Percentiles rank a stretch among this genome's conserved stretches.
These are phyloP conservation scores for Drosophila prostipennis DNA, from an alignment of 2,888 invertebrate genomes.

Conservation along the genomic window DNA sequence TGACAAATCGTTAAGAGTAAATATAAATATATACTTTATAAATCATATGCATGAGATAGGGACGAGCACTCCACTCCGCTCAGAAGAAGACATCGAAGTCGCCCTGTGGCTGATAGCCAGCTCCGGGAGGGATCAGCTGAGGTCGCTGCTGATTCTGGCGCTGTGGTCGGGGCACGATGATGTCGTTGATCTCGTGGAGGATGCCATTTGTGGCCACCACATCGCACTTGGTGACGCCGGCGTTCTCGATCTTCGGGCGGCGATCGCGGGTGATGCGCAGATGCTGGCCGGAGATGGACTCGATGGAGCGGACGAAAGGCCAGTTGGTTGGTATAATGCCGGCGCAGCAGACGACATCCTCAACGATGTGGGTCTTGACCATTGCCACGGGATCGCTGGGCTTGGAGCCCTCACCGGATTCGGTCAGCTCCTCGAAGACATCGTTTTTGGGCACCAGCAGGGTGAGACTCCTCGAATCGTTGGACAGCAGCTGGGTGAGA, in stretches of 20 bases:
- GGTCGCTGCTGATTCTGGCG: constrained; percentile 54
- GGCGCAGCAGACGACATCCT: constrained; percentile 84
- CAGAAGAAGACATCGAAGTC: constrained; percentile 78
- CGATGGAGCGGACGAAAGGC: constrained; percentile 84
- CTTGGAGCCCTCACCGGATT: constrained; percentile 67
- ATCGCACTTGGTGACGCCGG: constrained; percentile 84
- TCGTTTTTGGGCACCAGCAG: constrained; percentile 84
- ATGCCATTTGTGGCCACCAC: constrained; percentile 83
- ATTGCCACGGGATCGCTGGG: constrained; percentile 74
- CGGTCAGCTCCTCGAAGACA: constrained; percentile 81
- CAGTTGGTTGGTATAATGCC: constrained; percentile 84
- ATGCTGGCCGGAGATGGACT: constrained; percentile 81
- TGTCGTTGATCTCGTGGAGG: constrained; percentile 84
- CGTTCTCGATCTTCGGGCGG: constrained; percentile 84
- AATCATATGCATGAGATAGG: constrained; percentile 40
- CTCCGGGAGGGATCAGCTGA: constrained; percentile 45
- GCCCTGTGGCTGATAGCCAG: constrained; percentile 53
- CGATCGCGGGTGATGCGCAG: constrained; percentile 83
- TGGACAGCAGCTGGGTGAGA: constrained; percentile 79
- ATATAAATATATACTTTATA: constrained; percentile 60
- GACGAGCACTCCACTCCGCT: constrained; percentile 5
- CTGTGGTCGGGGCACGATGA: constrained; percentile 74
- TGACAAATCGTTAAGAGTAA: constrained; percentile 65
- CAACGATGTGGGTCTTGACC: constrained; percentile 83
- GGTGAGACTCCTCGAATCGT: constrained; percentile 80